Evolutionary conservation across 2,888 invertebrate species (phyloP), one percentile per base, ranked within the genome.

Genomic region (Pyrochroa serraticornis): DNA sequence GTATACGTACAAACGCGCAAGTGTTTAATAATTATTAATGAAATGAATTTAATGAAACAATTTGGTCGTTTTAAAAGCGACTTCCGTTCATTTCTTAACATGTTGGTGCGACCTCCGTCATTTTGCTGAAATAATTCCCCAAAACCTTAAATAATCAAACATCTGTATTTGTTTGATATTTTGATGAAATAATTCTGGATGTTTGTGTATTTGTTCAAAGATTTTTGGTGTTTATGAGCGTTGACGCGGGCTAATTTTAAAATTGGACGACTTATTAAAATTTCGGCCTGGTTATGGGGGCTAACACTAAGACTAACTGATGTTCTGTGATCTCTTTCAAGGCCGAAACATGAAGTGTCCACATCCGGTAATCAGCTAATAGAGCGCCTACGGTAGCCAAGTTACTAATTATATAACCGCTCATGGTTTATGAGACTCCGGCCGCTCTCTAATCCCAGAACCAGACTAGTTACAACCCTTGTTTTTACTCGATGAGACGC

Each of bases 11-110:
- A 7, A 8, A 32, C 39, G 46, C 37, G 53, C 45, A 46, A 53
- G 45, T 53, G 39, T 53, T 41, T 31, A 38, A 52, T 44, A 52
- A 52, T 45, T 37, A 9, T 75, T 74, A 74, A 70, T 70, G 67
- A 73, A 76, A 75, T 75, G 75, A 77, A 75, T 76, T 75, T 74
- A 77, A 77, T 77, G 75, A 75, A 72, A 77, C 76, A 77, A 77
- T 77, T 76, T 69, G 74, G 72, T 60, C 69, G 56, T 71, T 71
- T 73, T 76, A 77, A 77, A 77, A 72, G 74, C 70, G 67, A 76
- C 76, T 76, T 77, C 77, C 75, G 76, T 68, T 22, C 22, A 5
- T 22, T 22, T 22, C 22, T 22, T 22, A 22, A n/a, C n/a, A n/a
- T n/a, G n/a, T n/a, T 5, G 22, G 22, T 22, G 22, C 22, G 5